Percentiles rank a stretch among this genome's conserved stretches.
Conservation (phyloP, 2,797 vertebrate genomes). For the Chromobotia macracanthus region DNA sequence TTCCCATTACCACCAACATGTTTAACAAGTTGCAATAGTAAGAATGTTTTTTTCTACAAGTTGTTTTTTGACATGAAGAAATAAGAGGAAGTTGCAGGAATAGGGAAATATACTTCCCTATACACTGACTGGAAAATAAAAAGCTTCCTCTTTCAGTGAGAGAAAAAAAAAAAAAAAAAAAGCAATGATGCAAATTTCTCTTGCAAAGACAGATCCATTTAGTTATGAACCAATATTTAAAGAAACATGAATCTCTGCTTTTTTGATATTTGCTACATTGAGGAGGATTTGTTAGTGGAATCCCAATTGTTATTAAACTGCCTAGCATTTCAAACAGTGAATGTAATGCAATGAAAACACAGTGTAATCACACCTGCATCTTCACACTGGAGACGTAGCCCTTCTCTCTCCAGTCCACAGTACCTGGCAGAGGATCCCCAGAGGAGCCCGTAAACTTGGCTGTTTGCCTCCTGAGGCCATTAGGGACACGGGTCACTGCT, state of each 20-base stretch:
- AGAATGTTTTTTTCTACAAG: not conserved
- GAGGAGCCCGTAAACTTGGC: not conserved
- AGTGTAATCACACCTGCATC: slow-evolving; percentile 77
- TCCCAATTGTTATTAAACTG: not conserved
- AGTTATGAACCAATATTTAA: not conserved
- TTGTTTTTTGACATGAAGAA: not conserved
- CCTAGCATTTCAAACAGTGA: too few species aligned
- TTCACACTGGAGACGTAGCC: slow-evolving; percentile 85
- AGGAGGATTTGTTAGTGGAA: not conserved
- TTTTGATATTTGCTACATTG: not conserved
- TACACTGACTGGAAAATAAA: not conserved
- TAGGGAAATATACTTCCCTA: not conserved
- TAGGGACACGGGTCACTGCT: slow-evolving; percentile 68
- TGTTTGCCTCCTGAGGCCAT: slow-evolving; percentile 55
- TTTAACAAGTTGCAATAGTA: not conserved
- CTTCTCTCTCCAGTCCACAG: slow-evolving; percentile 83
- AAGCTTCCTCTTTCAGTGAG: too few species aligned
- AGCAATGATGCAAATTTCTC: too few species aligned
- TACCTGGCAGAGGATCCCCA: slow-evolving; percentile 62
- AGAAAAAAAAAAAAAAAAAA: too few species aligned
- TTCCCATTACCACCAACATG: not conserved
- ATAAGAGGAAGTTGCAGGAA: slow-evolving; percentile 11
- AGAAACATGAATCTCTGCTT: too few species aligned
- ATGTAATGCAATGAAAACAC: not conserved
- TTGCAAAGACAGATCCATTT: too few species aligned